Evolutionary conservation across 2,888 invertebrate species (phyloP).

Genomic region (Eurois occulta): DNA sequence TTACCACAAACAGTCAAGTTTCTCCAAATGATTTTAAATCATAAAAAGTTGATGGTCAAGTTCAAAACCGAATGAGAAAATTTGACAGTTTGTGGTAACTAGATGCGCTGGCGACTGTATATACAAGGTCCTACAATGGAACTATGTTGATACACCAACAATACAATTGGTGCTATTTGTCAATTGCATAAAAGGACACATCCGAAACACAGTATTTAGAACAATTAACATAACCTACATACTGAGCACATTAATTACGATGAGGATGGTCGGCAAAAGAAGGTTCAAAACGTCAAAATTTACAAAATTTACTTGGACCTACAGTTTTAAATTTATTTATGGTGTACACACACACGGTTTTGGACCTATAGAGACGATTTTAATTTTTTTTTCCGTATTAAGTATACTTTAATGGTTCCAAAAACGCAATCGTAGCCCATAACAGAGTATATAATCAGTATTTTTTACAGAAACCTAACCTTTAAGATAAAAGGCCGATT

Average conservation of each 20-base stretch:
- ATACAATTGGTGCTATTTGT: slow-evolving; percentile 17
- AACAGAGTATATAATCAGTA: background rate
- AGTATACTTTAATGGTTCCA: background rate
- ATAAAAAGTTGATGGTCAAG: too few species aligned
- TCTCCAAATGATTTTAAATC: too few species aligned
- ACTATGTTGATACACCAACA: slow-evolving; percentile 16
- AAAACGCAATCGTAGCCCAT: background rate
- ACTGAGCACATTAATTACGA: slow-evolving; percentile 26
- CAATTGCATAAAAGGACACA: slow-evolving; percentile 23
- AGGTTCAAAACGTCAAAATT: background rate
- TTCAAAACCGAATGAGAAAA: too few species aligned
- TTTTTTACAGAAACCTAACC: background rate
- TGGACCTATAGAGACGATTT: background rate
- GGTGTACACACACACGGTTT: background rate
- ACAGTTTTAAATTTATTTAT: background rate
- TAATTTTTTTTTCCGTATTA: too few species aligned
- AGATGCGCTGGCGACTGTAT: too few species aligned
- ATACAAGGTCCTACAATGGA: slow-evolving; percentile 6
- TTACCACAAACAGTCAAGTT: too few species aligned
- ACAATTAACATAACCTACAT: slow-evolving; percentile 53
- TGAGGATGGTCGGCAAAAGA: slow-evolving; percentile 13
- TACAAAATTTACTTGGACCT: background rate
- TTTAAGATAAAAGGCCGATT: background rate
- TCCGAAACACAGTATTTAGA: slow-evolving; percentile 34
- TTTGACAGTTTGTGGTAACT: too few species aligned